Evolutionary conservation across 2,888 invertebrate species (phyloP).

Genomic region (Esperia sulphurella): DNA sequence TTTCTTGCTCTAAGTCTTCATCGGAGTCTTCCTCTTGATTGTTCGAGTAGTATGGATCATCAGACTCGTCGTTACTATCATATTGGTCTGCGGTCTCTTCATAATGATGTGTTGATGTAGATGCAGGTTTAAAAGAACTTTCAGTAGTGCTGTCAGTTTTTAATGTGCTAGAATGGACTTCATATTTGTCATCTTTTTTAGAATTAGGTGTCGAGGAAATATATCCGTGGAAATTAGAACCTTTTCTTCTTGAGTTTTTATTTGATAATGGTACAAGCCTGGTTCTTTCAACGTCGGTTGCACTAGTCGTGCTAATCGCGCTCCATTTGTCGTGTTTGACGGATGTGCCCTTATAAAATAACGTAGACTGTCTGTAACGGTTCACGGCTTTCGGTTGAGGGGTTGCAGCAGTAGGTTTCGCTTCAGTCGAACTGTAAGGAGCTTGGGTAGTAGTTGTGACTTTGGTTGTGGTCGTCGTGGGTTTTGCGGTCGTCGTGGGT

Average conservation of each 20-base stretch:
- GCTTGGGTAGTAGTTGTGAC: slow-evolving; percentile 18
- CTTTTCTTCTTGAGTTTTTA: slow-evolving; percentile 50
- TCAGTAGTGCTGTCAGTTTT: slow-evolving; percentile 20
- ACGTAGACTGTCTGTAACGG: slow-evolving; percentile 63
- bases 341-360: slow-evolving; percentile 67
- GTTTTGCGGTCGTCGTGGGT: slow-evolving; percentile 24
- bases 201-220: slow-evolving; percentile 37
- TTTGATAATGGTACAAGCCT: slow-evolving; percentile 24
- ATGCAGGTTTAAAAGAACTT: slow-evolving; percentile 13
- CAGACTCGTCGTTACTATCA: slow-evolving; percentile 26
- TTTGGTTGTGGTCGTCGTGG: slow-evolving; percentile 20
- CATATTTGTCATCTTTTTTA: slow-evolving; percentile 32
- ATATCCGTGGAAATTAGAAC: slow-evolving; percentile 67
- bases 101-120: slow-evolving; percentile 23
- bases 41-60: slow-evolving; percentile 10
- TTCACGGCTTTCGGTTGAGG: slow-evolving; percentile 46
- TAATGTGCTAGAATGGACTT: slow-evolving; percentile 27
- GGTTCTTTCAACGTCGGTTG: slow-evolving; percentile 30
- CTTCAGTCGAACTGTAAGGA: slow-evolving; percentile 1
- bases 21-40: slow-evolving; percentile 21
- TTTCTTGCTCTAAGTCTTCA: slow-evolving; percentile 19
- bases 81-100: slow-evolving; percentile 32
- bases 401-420: background rate
- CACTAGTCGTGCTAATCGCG: slow-evolving; percentile 13
- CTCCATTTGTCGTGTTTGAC: slow-evolving; percentile 70